These are phyloP conservation scores for Drosophila persimilis DNA, from an alignment of 1,140 invertebrate species.

Conservation along the genomic window DNA sequence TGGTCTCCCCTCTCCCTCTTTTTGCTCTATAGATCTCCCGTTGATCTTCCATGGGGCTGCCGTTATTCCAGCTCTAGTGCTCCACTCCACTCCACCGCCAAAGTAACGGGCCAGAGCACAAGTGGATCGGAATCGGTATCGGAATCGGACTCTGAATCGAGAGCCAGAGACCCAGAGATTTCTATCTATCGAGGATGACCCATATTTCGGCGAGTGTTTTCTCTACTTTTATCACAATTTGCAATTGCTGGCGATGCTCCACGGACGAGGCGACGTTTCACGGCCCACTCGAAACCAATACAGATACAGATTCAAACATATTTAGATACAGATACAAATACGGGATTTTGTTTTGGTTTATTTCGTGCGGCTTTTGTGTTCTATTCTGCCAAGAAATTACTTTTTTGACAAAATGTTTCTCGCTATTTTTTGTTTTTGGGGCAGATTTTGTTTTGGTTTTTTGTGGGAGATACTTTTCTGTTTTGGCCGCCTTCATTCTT, in stretches of 20 bases:
- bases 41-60: background rate
- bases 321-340: too few relatives aligned
- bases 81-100: background rate
- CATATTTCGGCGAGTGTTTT: constrained; percentile 24
- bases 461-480: constrained; percentile 24
- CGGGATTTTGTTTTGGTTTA: too few relatives aligned
- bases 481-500: constrained; percentile 68
- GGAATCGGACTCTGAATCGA: constrained; percentile 1
- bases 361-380: too few relatives aligned
- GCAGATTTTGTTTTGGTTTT: too few relatives aligned
- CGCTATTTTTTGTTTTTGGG: too few relatives aligned
- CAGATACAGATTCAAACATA: too few relatives aligned
- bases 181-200: constrained; percentile 35
- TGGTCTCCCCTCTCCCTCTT: too few relatives aligned
- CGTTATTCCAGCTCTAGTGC: background rate
- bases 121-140: constrained; percentile 11
- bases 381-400: too few relatives aligned
- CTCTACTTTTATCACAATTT: constrained; percentile 47
- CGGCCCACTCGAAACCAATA: constrained; percentile 25
- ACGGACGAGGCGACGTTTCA: constrained; percentile 30
- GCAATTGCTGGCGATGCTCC: constrained; percentile 43
- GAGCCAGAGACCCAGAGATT: too few relatives aligned
- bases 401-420: too few relatives aligned
- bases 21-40: background rate
- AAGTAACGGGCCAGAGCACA: constrained; percentile 36